Evolutionary conservation across 2,797 vertebrate genomes (phyloP), one percentile per base, ranked within the genome.

Genomic region (Strix occidentalis): DNA sequence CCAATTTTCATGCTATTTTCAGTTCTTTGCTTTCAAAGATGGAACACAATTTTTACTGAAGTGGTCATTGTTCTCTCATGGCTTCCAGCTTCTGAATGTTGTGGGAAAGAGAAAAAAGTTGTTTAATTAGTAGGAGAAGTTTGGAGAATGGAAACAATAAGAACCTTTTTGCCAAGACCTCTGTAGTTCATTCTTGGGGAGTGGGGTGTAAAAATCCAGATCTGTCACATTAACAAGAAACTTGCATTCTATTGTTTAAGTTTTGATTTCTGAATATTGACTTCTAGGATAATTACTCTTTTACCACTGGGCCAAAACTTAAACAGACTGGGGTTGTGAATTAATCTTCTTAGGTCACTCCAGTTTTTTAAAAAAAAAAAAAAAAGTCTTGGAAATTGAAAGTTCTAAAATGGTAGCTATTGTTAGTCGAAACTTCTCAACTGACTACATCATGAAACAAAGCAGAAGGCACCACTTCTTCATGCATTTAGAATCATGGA

Each of bases 251-350:
- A 1, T 53, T 72, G 21, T 85, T 80, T 17, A 65, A 21, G 23
- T n/a, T 89, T 88, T 84, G 46, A 28, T 83, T 91, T 96, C 35
- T 85, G 64, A 71, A 50, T 83, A 68, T 29, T 85, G 50, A 69
- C 65, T 91, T 85, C 15, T 37, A 41, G 39, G 46, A 15, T 56
- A 70, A 13, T 37, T 82, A 35, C 21, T 79, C 7, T 43, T 58
- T 64, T 63, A 56, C 19, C 11, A 33, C 35, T 71, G 63, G 46
- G 35, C 41, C 35, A 74, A 9, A 75, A 66, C 11, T 72, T 81
- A 8, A 51, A 48, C 25, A 68, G 21, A 12, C 3, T 45, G 35
- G 11, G 9, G 16, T 76, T 0, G 0, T 60, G 58, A 87, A 41
- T 75, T 56, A 54, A 56, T 53, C 19, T 64, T 51, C n/a, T 57